Conservation (phyloP, 1,140 invertebrate genomes). For the Drosophila willistoni region DNA sequence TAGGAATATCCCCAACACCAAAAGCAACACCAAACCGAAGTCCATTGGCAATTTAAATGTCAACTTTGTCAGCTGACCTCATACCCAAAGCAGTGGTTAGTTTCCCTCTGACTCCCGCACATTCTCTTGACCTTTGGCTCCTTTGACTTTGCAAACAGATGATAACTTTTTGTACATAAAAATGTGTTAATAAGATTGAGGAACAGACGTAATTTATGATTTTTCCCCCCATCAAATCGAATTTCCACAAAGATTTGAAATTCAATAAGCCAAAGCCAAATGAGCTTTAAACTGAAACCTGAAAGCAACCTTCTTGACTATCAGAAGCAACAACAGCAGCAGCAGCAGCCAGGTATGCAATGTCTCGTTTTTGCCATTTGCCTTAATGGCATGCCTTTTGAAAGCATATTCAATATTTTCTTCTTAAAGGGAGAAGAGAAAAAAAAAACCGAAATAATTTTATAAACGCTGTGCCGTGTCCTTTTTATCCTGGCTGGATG, state of each 20-base stretch:
- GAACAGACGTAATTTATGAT: slow-evolving; percentile 35
- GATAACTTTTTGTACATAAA: slow-evolving; percentile 10
- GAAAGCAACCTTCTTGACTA: slow-evolving; percentile 2
- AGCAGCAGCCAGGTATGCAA: background rate
- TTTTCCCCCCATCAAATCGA: background rate
- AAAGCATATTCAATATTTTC: slow-evolving; percentile 58
- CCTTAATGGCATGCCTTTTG: slow-evolving; percentile 43
- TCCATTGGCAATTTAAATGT: slow-evolving; percentile 4
- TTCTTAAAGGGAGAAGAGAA: slow-evolving; percentile 6
- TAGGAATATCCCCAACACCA: background rate
- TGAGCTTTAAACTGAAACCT: slow-evolving; percentile 20
- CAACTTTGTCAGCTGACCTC: slow-evolving; percentile 15
- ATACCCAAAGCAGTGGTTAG: background rate
- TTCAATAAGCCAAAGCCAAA: slow-evolving; percentile 44
- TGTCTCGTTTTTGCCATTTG: background rate
- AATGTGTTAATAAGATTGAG: slow-evolving; percentile 49
- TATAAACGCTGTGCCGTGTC: slow-evolving; percentile 57
- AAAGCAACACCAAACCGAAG: background rate
- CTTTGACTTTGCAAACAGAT: background rate
- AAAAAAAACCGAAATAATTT: slow-evolving; percentile 61
- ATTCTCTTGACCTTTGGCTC: slow-evolving; percentile 2
- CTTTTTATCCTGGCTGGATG: slow-evolving; percentile 45
- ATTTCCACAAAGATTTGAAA: slow-evolving; percentile 19
- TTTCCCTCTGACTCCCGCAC: background rate
- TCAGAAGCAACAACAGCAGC: background rate